phyloP scores from a whole-genome alignment of 2,888 invertebrate species.

The Lapara coniferarum region DNA sequence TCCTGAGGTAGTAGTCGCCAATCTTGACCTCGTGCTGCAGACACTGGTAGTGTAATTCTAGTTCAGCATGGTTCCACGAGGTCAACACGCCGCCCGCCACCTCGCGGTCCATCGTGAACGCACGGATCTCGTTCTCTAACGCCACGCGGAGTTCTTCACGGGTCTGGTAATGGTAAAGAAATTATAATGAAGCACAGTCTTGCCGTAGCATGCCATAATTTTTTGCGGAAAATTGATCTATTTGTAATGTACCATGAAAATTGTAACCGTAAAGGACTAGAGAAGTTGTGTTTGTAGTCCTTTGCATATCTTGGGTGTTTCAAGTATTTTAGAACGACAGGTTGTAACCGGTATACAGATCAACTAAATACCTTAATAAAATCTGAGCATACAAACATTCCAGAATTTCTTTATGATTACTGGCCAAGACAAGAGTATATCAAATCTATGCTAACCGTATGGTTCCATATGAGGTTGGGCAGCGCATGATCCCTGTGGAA shows the following conservation, averaged over 20 bases:
- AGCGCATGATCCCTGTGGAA: slow-evolving; percentile 97
- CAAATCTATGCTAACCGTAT: slow-evolving; percentile 86
- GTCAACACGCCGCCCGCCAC: slow-evolving; percentile 92
- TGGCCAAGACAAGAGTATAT: not conserved
- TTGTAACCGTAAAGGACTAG: too few species aligned
- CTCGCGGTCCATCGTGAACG: slow-evolving; percentile 95
- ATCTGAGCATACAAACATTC: too few species aligned
- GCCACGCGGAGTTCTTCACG: slow-evolving; percentile 96
- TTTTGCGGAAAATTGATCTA: too few species aligned
- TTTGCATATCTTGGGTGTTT: too few species aligned
- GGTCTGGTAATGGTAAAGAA: slow-evolving; percentile 83
- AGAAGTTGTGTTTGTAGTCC: too few species aligned
- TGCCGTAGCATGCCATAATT: too few species aligned
- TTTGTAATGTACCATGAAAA: too few species aligned
- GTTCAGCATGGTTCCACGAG: slow-evolving; percentile 99
- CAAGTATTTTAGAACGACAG: too few species aligned
- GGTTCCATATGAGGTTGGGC: slow-evolving; percentile 99
- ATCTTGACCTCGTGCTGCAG: slow-evolving; percentile 98
- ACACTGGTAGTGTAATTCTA: slow-evolving; percentile 97
- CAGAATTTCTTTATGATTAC: not conserved
- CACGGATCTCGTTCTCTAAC: slow-evolving; percentile 95
- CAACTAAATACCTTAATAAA: too few species aligned
- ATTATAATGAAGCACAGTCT: too few species aligned
- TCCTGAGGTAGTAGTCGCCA: slow-evolving; percentile 98
- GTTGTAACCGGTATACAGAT: too few species aligned